A percentile compares a stretch with the other conserved stretches of the same genome.
Evolutionary conservation across 2,797 vertebrate genomes (phyloP).

Genomic region (Enteromius mattozi): DNA sequence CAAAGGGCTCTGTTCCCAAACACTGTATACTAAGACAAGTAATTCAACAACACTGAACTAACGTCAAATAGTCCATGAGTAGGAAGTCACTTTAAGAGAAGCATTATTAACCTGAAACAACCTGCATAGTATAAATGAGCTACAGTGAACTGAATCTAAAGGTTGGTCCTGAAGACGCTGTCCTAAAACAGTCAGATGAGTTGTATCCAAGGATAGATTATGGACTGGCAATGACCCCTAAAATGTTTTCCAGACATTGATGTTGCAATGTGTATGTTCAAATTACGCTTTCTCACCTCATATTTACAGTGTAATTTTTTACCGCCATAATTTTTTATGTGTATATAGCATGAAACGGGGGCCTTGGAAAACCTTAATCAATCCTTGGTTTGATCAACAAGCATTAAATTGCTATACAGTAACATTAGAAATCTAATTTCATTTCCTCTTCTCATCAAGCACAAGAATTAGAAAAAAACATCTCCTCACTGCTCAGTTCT

Average conservation of each 20-base stretch:
- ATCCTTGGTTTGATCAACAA: slow-evolving; percentile 18
- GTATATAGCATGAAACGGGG: not conserved
- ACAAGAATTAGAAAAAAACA: not conserved
- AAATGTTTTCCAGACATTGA: not conserved
- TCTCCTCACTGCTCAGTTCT: not conserved
- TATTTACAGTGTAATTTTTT: not conserved
- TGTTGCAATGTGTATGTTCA: not conserved
- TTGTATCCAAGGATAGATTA: slow-evolving; percentile 2
- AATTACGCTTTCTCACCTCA: not conserved
- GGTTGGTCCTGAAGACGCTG: slow-evolving; percentile 4
- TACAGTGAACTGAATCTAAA: slow-evolving; percentile 11
- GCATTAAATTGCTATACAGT: slow-evolving; percentile 1
- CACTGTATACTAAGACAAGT: not conserved
- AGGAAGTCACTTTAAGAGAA: slow-evolving; percentile 3
- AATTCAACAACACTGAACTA: slow-evolving; percentile 4
- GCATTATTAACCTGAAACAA: slow-evolving; percentile 30
- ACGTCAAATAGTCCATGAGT: not conserved
- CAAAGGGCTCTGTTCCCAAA: slow-evolving; percentile 4
- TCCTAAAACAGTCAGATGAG: not conserved
- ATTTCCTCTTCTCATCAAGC: slow-evolving; percentile 4
- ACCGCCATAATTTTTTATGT: not conserved
- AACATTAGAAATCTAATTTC: slow-evolving; percentile 9
- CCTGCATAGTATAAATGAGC: slow-evolving; percentile 26
- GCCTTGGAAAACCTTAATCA: slow-evolving; percentile 18
- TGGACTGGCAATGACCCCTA: not conserved